These are phyloP conservation scores for Pocillopora meandrina DNA, from an alignment of 92 coral and sea anemone species.

Conservation along the genomic window DNA sequence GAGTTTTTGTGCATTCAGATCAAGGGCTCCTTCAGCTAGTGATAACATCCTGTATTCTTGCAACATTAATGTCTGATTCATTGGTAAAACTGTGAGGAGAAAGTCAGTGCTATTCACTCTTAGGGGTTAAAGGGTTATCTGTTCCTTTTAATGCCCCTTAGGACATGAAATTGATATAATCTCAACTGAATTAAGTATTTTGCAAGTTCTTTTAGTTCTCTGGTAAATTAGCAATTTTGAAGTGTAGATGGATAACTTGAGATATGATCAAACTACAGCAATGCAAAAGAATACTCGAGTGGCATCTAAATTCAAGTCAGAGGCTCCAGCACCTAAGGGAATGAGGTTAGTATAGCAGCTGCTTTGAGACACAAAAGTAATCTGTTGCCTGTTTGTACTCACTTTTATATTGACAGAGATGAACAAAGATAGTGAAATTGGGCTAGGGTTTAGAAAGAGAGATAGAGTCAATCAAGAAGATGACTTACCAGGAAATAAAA, in stretches of 20 bases:
- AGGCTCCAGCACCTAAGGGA: slow-evolving; percentile 39
- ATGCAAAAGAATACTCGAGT: slow-evolving; percentile 15
- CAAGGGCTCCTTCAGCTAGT: too few relatives aligned
- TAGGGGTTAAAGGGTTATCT: too few relatives aligned
- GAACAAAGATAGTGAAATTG: slow-evolving; percentile 18
- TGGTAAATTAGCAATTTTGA: neutral
- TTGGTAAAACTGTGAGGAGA: too few relatives aligned
- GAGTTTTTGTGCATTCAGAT: too few relatives aligned
- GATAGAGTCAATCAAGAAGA: neutral
- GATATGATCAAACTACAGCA: slow-evolving; percentile 37
- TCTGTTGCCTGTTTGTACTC: neutral
- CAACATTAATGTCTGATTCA: too few relatives aligned
- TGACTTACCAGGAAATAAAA: slow-evolving; percentile 6
- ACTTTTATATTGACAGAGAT: slow-evolving; percentile 19
- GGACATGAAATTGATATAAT: too few relatives aligned
- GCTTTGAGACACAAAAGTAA: neutral
- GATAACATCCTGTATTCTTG: too few relatives aligned
- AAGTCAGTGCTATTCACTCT: too few relatives aligned
- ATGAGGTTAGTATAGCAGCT: slow-evolving; percentile 26
- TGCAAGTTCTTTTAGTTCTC: too few relatives aligned
- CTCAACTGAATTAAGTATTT: too few relatives aligned
- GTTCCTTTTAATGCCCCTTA: too few relatives aligned
- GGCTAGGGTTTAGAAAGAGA: neutral
- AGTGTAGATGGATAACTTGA: neutral
- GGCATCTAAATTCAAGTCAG: slow-evolving; percentile 23